Percentiles rank a stretch among this genome's conserved stretches.
These are phyloP conservation scores for Entelurus aequoreus DNA, from an alignment of 2,113 vertebrate genomes.

Conservation along the genomic window DNA sequence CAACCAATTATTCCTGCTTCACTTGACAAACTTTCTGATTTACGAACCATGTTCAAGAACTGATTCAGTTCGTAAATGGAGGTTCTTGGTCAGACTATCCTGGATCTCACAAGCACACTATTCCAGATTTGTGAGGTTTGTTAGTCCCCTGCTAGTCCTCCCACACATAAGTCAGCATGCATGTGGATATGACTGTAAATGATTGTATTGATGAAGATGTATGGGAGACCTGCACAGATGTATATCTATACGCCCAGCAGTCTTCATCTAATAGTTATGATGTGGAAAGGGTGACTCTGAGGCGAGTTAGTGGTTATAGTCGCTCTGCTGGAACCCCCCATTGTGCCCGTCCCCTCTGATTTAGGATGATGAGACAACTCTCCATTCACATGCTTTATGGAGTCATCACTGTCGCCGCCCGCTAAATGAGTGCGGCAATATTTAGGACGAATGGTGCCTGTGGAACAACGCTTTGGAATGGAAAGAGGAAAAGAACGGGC, in stretches of 20 bases:
- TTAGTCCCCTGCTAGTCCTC: too few relatives aligned
- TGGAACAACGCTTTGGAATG: slow-evolving; percentile 63
- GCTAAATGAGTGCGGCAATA: slow-evolving; percentile 58
- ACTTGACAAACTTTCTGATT: too few relatives aligned
- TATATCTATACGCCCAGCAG: too few relatives aligned
- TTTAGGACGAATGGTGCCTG: slow-evolving; percentile 54
- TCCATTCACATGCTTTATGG: slow-evolving; percentile 72
- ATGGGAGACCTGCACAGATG: too few relatives aligned
- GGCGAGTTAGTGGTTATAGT: slow-evolving; percentile 66
- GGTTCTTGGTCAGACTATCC: too few relatives aligned
- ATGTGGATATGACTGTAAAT: neutral
- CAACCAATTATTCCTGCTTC: too few relatives aligned
- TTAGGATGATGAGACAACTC: slow-evolving; percentile 72
- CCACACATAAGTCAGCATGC: too few relatives aligned
- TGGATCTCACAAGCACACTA: too few relatives aligned
- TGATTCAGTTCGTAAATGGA: too few relatives aligned
- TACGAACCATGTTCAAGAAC: too few relatives aligned
- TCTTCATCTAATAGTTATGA: slow-evolving; percentile 38
- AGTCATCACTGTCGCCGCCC: slow-evolving; percentile 62
- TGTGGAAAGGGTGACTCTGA: slow-evolving; percentile 57
- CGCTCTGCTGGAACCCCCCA: slow-evolving; percentile 38
- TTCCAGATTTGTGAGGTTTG: too few relatives aligned
- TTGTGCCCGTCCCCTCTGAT: slow-evolving; percentile 63
- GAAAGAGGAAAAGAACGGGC: slow-evolving; percentile 47
- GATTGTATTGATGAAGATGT: too few relatives aligned